Conservation (phyloP, 2,888 invertebrate species). For the Keiferia lycopersicella region DNA sequence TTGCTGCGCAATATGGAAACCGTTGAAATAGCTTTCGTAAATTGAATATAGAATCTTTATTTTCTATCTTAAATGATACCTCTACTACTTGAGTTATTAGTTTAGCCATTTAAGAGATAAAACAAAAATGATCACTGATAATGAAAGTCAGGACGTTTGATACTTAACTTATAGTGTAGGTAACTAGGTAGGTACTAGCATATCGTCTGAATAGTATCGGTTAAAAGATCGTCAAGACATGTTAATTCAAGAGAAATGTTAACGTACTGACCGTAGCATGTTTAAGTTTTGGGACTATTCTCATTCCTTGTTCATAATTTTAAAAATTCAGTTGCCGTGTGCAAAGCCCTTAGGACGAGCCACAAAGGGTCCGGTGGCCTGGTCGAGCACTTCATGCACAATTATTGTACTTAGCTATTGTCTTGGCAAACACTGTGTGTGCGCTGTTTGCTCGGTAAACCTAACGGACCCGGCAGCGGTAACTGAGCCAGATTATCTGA, state of each 20-base stretch:
- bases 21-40: too few species aligned
- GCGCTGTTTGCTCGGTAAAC: conserved; percentile 68
- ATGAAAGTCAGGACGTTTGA: too few species aligned
- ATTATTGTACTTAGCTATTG: conserved; percentile 78
- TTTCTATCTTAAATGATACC: too few species aligned
- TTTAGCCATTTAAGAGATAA: too few species aligned
- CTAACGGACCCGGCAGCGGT: conserved; percentile 39
- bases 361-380: conserved; percentile 51
- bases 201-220: too few species aligned
- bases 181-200: too few species aligned
- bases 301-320: background rate
- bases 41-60: too few species aligned
- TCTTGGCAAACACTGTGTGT: conserved; percentile 62
- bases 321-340: conserved; percentile 10
- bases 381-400: conserved; percentile 65
- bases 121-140: too few species aligned
- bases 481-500: background rate
- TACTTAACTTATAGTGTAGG: too few species aligned
- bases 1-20: background rate
- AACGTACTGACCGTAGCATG: background rate
- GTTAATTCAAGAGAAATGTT: background rate
- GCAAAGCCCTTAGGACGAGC: conserved; percentile 38
- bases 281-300: background rate
- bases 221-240: background rate
- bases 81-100: too few species aligned